A percentile compares a stretch with the other conserved stretches of the same genome.
phyloP scores from a whole-genome alignment of 2,888 invertebrate genomes.

The Gandaritis pyraliata region DNA sequence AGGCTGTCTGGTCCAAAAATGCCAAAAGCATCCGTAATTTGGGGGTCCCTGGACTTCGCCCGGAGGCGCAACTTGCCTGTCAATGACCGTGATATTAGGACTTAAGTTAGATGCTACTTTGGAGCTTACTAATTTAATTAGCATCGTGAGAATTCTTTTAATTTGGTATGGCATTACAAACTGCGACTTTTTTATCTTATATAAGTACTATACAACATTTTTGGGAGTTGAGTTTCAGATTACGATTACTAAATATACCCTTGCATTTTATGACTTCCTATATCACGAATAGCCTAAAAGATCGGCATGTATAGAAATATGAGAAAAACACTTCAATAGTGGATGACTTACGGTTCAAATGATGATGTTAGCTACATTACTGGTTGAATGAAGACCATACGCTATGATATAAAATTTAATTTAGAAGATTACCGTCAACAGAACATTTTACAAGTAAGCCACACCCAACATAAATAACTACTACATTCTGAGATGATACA shows the following conservation, averaged over 20 bases:
- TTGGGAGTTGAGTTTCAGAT: no score
- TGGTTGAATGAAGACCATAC: constrained; percentile 1
- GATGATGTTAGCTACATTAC: not conserved
- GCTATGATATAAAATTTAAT: constrained; percentile 58
- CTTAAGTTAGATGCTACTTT: constrained; percentile 22
- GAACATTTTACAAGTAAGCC: constrained; percentile 52
- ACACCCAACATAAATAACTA: constrained; percentile 15
- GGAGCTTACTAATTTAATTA: constrained; percentile 19
- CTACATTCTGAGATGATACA: constrained; percentile 21
- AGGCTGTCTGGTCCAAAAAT: constrained; percentile 54
- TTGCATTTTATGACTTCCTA: no score
- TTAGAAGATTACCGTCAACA: constrained; percentile 67
- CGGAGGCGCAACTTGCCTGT: constrained; percentile 38
- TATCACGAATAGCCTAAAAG: no score
- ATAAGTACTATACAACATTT: no score
- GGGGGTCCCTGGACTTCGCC: constrained; percentile 36
- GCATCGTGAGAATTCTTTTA: constrained; percentile 31
- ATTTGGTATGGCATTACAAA: not conserved
- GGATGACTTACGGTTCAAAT: no score
- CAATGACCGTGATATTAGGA: constrained; percentile 35
- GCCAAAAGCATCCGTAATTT: constrained; percentile 49
- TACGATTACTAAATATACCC: no score
- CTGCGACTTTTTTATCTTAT: no score
- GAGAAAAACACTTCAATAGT: no score
- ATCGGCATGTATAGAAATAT: no score